Evolutionary conservation across 1,140 invertebrate species (phyloP).

Genomic region (Cylas formicarius): DNA sequence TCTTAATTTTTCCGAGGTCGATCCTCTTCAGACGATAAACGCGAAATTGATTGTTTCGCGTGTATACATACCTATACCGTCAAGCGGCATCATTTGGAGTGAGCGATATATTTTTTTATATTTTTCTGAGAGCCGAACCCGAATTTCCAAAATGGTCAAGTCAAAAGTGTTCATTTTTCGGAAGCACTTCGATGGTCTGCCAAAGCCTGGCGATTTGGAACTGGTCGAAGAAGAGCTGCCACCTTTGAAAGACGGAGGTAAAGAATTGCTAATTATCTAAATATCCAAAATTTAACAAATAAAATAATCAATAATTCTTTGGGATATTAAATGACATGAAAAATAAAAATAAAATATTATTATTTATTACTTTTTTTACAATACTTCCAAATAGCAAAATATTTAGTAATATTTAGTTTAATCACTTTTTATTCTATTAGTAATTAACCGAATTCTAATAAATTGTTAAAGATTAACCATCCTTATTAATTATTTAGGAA

Average conservation of each 20-base stretch:
- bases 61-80: too few relatives aligned
- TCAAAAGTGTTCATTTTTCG: conserved; percentile 54
- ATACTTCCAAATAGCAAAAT: conserved; percentile 51
- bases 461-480: too few relatives aligned
- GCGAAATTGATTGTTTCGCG: too few relatives aligned
- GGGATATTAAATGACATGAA: too few relatives aligned
- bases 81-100: too few relatives aligned
- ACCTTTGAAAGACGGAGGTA: conserved; percentile 53
- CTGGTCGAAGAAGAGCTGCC: conserved; percentile 57
- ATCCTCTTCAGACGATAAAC: too few relatives aligned
- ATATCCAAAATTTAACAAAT: conserved; percentile 39
- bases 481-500: too few relatives aligned
- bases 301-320: conserved; percentile 42
- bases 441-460: too few relatives aligned
- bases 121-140: too few relatives aligned
- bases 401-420: conserved; percentile 42
- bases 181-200: conserved; percentile 56
- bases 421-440: conserved; percentile 6
- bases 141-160: conserved; percentile 43
- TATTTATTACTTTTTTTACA: conserved; percentile 43
- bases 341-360: conserved; percentile 27
- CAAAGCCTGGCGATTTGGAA: conserved; percentile 54
- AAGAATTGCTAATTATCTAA: conserved; percentile 10
- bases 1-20: too few relatives aligned
- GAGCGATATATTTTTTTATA: too few relatives aligned